Conservation (phyloP, 2,113 vertebrate genomes). For the Saimiri boliviensis region DNA sequence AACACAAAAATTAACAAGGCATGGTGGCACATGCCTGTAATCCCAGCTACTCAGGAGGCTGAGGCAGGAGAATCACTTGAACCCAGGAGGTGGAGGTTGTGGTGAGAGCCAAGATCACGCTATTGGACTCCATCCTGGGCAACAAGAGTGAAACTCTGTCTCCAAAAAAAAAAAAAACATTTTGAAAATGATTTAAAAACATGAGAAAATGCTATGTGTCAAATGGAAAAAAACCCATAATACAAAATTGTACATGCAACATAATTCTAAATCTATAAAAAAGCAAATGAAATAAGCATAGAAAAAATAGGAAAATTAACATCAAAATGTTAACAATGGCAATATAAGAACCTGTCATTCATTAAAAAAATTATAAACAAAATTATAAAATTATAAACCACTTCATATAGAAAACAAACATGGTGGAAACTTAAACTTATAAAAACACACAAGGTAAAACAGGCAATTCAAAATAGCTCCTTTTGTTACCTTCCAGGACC, state of each 20-base stretch:
- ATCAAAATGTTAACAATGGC: background rate
- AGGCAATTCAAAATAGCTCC: constrained; percentile 49
- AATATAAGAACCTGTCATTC: too few relatives aligned
- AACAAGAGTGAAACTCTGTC: too few relatives aligned
- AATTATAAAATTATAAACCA: constrained; percentile 36
- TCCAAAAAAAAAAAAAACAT: background rate
- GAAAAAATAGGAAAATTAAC: background rate
- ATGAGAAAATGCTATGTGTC: constrained; percentile 34
- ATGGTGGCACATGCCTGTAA: too few relatives aligned
- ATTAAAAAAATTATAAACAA: background rate
- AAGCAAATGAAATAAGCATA: background rate
- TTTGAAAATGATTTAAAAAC: constrained; percentile 59
- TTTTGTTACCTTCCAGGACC: constrained; percentile 31
- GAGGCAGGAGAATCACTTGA: too few relatives aligned
- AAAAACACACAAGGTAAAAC: constrained; percentile 15
- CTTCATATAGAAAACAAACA: constrained; percentile 36
- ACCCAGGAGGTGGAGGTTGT: too few relatives aligned
- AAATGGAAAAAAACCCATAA: background rate
- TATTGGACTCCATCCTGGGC: too few relatives aligned
- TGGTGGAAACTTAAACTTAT: background rate
- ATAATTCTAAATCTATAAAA: constrained; percentile 45
- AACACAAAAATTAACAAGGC: too few relatives aligned
- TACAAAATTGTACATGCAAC: background rate
- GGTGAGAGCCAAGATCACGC: too few relatives aligned
- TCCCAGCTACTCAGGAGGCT: too few relatives aligned